These are phyloP conservation scores for Meteorus colon DNA, from an alignment of 2,888 invertebrate genomes.

Conservation along the genomic window DNA sequence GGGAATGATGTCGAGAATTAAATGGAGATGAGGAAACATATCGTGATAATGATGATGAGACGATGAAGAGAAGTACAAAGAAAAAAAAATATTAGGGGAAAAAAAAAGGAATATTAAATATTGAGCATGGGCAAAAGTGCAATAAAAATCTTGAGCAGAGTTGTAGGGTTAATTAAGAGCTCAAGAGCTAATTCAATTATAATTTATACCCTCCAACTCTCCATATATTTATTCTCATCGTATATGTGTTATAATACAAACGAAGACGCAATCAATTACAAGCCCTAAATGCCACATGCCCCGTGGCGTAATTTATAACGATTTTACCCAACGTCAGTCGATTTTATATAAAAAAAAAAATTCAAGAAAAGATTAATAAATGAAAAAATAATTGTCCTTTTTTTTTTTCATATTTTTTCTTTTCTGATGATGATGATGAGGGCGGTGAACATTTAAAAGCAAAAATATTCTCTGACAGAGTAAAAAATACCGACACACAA, in stretches of 20 bases:
- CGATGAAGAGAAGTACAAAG: constrained; percentile 46
- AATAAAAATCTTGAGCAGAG: constrained; percentile 40
- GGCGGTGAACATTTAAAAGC: constrained; percentile 22
- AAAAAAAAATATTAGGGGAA: constrained; percentile 29
- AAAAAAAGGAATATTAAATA: constrained; percentile 17
- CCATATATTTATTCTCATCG: constrained; percentile 9
- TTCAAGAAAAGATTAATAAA: neutral
- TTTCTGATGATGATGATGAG: neutral
- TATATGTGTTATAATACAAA: constrained; percentile 36
- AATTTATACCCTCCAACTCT: constrained; percentile 65
- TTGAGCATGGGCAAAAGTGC: constrained; percentile 20
- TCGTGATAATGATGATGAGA: constrained; percentile 48
- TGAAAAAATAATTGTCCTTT: constrained; percentile 5
- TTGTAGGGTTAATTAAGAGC: constrained; percentile 63
- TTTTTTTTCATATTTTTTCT: neutral
- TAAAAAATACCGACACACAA: constrained; percentile 43
- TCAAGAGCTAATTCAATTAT: constrained; percentile 69
- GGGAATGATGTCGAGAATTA: neutral
- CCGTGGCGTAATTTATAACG: constrained; percentile 63
- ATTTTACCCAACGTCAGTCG: constrained; percentile 51
- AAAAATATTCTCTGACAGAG: constrained; percentile 32
- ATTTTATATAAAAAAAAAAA: neutral
- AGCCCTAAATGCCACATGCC: constrained; percentile 65
- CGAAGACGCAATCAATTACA: constrained; percentile 67
- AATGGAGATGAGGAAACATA: neutral